Conservation (phyloP, 2,888 invertebrate genomes). For the Andrena fulva region DNA sequence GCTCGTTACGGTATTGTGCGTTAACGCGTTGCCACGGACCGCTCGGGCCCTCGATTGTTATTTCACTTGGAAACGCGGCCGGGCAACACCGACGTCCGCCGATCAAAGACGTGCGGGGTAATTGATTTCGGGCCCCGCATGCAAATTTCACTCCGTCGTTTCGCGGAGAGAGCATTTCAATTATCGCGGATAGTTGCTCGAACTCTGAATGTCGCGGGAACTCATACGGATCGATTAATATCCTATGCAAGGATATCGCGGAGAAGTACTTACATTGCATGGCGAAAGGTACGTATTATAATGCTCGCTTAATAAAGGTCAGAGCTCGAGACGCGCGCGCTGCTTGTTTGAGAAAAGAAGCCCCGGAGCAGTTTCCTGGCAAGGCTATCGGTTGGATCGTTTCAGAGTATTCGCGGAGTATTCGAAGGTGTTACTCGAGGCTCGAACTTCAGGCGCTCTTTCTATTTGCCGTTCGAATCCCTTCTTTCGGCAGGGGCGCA, state of each 20-base stretch:
- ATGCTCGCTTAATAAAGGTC: conserved; percentile 19
- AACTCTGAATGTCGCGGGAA: background rate
- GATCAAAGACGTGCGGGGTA: conserved; percentile 34
- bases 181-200: background rate
- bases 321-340: background rate
- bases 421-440: conserved; percentile 77
- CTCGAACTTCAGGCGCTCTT: conserved; percentile 74
- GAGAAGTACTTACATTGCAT: too few relatives aligned
- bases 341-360: conserved; percentile 35
- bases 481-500: conserved; percentile 65
- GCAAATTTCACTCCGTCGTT: conserved; percentile 24
- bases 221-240: too few relatives aligned
- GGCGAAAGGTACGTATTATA: background rate
- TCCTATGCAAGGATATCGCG: too few relatives aligned
- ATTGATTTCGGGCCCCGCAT: conserved; percentile 55
- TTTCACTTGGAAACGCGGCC: conserved; percentile 31
- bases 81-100: background rate
- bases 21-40: conserved; percentile 75
- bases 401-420: conserved; percentile 47
- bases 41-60: conserved; percentile 42
- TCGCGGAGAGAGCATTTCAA: background rate
- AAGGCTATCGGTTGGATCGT: conserved; percentile 55
- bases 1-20: conserved; percentile 80
- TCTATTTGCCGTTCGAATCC: conserved; percentile 82
- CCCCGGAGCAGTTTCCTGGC: conserved; percentile 55